phyloP scores from a whole-genome alignment of 2,888 invertebrate species.

The Ellobium chinense region DNA sequence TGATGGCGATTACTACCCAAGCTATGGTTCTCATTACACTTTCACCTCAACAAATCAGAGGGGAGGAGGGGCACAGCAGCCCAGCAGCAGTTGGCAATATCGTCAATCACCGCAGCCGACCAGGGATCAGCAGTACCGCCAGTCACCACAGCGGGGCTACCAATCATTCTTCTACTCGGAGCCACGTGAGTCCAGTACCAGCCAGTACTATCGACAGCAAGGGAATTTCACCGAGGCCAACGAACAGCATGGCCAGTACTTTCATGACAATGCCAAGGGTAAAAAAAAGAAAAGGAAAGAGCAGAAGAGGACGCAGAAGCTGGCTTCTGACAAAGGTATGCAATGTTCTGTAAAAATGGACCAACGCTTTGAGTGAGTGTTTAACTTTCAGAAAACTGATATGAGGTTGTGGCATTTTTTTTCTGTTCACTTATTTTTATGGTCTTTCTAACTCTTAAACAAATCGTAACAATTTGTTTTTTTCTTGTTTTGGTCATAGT shows the following conservation, averaged over 20 bases:
- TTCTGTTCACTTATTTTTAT: neutral
- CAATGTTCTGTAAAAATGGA: no score
- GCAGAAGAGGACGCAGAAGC: neutral
- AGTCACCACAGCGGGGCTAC: neutral
- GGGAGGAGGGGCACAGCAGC: no score
- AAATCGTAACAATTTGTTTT: no score
- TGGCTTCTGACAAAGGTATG: slow-evolving; percentile 22
- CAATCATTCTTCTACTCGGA: no score
- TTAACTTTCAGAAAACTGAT: neutral
- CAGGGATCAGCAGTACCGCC: no score
- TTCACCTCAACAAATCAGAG: neutral
- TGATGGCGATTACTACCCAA: neutral
- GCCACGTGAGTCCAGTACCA: neutral
- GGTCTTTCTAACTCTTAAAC: no score
- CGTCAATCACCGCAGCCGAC: no score
- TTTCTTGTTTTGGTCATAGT: no score
- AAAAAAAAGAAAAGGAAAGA: slow-evolving; percentile 17
- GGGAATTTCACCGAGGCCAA: slow-evolving; percentile 19
- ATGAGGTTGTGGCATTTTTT: neutral
- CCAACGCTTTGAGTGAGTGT: no score
- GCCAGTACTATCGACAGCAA: neutral
- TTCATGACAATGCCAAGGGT: neutral
- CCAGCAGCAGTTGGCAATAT: no score
- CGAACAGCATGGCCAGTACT: slow-evolving; percentile 26
- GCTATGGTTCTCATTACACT: neutral